Evolutionary conservation across 2,113 vertebrate genomes (phyloP).

Genomic region (Chrysochloris asiatica): DNA sequence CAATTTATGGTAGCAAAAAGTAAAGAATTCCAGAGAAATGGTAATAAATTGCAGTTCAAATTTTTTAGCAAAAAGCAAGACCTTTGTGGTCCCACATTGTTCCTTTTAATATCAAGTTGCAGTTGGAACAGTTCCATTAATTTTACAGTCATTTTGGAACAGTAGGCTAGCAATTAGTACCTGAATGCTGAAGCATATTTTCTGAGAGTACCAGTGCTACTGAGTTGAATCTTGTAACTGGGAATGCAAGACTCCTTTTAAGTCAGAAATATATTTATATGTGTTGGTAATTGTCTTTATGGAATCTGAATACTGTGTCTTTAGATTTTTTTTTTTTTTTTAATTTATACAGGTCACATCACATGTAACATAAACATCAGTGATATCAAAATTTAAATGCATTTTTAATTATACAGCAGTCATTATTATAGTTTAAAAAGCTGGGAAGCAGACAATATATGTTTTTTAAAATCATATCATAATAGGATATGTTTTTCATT

Average conservation of each 20-base stretch:
- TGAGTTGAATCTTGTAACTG: background rate
- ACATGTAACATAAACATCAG: background rate
- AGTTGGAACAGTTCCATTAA: background rate
- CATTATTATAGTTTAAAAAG: conserved; percentile 34
- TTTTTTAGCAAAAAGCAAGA: background rate
- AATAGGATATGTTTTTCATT: conserved; percentile 68
- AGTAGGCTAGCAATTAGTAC: background rate
- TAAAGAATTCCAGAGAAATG: background rate
- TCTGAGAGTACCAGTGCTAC: background rate
- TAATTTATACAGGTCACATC: background rate
- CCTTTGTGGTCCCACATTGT: background rate
- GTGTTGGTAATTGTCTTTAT: background rate
- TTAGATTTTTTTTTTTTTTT: background rate
- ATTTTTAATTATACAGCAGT: background rate
- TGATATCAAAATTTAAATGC: background rate
- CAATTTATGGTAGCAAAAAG: background rate
- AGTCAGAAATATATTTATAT: background rate
- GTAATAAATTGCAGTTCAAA: background rate
- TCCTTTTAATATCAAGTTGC: background rate
- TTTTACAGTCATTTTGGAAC: background rate
- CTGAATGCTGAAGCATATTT: background rate
- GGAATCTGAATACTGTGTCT: background rate
- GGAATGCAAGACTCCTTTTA: background rate
- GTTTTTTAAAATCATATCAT: conserved; percentile 55
- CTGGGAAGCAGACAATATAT: conserved; percentile 38